Evolutionary conservation across 2,797 vertebrate species (phyloP), one percentile per base, ranked within the genome.

Genomic region (Enteromius paludinosus): DNA sequence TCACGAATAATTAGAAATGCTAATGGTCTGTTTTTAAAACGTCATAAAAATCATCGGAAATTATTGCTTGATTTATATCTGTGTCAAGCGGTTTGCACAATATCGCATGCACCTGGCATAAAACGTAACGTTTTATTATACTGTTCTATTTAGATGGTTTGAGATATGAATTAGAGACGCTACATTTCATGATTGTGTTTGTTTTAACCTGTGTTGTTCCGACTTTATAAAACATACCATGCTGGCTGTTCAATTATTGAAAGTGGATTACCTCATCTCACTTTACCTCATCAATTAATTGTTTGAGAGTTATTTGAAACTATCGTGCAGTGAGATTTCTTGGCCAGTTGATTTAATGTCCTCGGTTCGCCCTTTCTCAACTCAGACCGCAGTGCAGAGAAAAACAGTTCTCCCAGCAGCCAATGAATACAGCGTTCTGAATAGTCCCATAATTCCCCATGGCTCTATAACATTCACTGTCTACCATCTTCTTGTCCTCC

Each of bases 191-290:
- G 35, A 75, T 82, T 82, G 74, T 80, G 84, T 69, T 82, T 78
- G 73, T 82, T 86, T 87, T 66, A 76, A 76, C 56, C 79, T 45
- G 52, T 71, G 61, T 70, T 79, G 71, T 70, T 73, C 33, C 45
- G 76, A 77, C 73, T 72, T 78, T 80, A 84, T 68, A 49, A 84
- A 84, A 84, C 85, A 83, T n/a, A 84, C 86, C 84, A 70, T 25
- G 33, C 90, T 87, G 84, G 90, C 90, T 87, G 69, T 86, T 89
- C 91, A 91, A 92, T 93, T 90, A 92, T 70, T 88, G 70, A 88
- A 88, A 90, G 90, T 91, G 91, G 87, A 92, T 94, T 93, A 93
- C 90, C 90, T 93, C 92, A 93, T 82, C 80, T 87, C 68, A 79
- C 86, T 89, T 93, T 87, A 92, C 90, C 88, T 92, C 90, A 92